Base-by-base conservation (phyloP, 1,140 invertebrate species). In the Drosophila kanapiae region DNA sequence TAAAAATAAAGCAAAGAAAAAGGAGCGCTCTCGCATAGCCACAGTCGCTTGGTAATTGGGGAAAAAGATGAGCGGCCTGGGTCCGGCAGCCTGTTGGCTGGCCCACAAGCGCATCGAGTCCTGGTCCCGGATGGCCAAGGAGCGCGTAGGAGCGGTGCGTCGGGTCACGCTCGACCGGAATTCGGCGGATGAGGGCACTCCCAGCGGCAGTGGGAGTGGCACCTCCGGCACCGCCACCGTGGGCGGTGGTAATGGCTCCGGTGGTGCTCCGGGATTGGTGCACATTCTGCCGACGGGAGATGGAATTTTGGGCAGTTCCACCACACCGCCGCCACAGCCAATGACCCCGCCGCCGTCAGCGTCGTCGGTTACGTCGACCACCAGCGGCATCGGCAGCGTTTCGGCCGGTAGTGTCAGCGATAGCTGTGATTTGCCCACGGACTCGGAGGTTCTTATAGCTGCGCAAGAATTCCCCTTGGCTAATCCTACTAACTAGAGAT, bases 51-150 rank as follows among this genome's bases (percentile, higher is more conserved):
- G n/a, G 35, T 49, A 37, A 49, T 40, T 48, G 61, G 62, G 60
- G n/a, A 23, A 18, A 29, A 37, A 56, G 56, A 95, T 95, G 95
- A 95, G 95, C 86, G 95, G 95, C 54, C 91, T 95, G 62, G 95
- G 95, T 70, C 95, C 95, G 23, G 95, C 95, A 27, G 94, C 95
- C 68, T 95, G 95, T 75, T 96, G 95, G 95, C 94, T 95, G 47
- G 95, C 95, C 3, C 95, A 96, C 90, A 96, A 96, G 82, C 93
- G 95, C 57, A 93, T 96, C 11, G 95, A 96, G 90, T 95, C 95
- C n/a, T 96, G 95, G 95, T 95, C 95, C 3, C 93, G 94, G 54
- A 95, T 95, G 13, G 95, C 95, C 40, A 94, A 95, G 76, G 95
- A 96, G 79, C 92, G 95, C 27, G 95, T 95, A 8, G 94, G 94